Conservation (phyloP, 2,888 invertebrate genomes). For the Adineta ricciae region DNA sequence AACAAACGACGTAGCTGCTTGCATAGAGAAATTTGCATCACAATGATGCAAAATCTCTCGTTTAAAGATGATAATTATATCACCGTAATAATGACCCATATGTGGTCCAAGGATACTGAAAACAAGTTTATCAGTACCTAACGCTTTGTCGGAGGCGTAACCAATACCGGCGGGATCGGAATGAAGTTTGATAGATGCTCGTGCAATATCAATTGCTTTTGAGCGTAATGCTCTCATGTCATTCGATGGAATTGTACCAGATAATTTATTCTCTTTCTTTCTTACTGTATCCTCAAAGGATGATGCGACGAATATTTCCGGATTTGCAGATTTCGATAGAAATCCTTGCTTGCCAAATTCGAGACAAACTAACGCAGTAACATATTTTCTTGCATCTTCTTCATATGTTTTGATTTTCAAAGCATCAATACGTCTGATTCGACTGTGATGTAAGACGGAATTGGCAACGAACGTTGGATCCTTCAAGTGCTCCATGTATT, state of each 20-base stretch:
- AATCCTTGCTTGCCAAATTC: not conserved
- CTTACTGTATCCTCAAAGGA: not conserved
- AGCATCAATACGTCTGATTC: not conserved
- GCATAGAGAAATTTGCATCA: not conserved
- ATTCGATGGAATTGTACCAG: not conserved
- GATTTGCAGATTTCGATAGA: not conserved
- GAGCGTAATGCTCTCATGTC: not conserved
- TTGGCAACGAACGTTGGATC: not conserved
- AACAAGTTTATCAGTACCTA: not conserved
- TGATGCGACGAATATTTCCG: not conserved
- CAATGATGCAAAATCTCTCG: not conserved
- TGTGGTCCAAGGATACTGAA: not conserved
- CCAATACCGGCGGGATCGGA: not conserved
- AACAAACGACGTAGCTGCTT: not conserved
- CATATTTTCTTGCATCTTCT: not conserved
- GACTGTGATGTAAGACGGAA: not conserved
- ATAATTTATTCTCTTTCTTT: not conserved
- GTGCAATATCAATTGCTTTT: not conserved
- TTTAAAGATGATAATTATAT: not conserved
- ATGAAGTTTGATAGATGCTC: not conserved
- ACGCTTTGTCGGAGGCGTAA: not conserved
- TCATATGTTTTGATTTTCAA: not conserved
- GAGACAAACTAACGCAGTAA: not conserved
- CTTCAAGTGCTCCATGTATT: not conserved
- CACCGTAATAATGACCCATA: not conserved